Percentiles rank a stretch among this genome's conserved stretches.
Conservation (phyloP, 1,140 invertebrate genomes). For the Drosophila baimaii region DNA sequence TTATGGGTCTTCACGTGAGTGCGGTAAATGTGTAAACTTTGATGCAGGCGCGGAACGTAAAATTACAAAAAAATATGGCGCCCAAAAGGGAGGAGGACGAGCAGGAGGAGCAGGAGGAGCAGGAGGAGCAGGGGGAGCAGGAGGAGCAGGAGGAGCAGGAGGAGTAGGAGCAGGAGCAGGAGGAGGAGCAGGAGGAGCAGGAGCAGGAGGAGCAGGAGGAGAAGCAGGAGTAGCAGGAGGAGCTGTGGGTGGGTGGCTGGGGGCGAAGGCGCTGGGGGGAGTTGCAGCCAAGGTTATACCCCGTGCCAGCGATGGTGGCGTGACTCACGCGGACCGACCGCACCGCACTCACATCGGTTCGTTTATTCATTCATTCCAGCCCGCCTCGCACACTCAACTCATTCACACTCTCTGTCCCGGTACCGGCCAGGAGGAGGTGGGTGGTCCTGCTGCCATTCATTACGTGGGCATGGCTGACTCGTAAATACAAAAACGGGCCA, state of each 20-base stretch:
- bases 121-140: too few species aligned
- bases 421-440: conserved; percentile 1
- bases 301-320: conserved; percentile 19
- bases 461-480: conserved; percentile 55
- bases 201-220: too few species aligned
- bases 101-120: background rate
- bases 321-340: conserved; percentile 29
- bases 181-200: too few species aligned
- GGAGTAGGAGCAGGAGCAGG: too few species aligned
- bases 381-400: conserved; percentile 43
- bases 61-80: conserved; percentile 8
- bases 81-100: background rate
- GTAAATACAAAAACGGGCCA: conserved; percentile 45
- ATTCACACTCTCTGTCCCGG: conserved; percentile 28
- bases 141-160: too few species aligned
- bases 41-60: conserved; percentile 31
- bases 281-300: conserved; percentile 31
- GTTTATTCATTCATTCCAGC: conserved; percentile 43
- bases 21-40: conserved; percentile 42
- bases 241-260: too few species aligned
- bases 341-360: conserved; percentile 1
- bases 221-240: too few species aligned
- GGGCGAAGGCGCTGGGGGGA: too few species aligned
- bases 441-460: conserved; percentile 57
- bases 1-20: conserved; percentile 30